phyloP scores from a whole-genome alignment of 2,888 invertebrate genomes.

The Lasiommata megera region DNA sequence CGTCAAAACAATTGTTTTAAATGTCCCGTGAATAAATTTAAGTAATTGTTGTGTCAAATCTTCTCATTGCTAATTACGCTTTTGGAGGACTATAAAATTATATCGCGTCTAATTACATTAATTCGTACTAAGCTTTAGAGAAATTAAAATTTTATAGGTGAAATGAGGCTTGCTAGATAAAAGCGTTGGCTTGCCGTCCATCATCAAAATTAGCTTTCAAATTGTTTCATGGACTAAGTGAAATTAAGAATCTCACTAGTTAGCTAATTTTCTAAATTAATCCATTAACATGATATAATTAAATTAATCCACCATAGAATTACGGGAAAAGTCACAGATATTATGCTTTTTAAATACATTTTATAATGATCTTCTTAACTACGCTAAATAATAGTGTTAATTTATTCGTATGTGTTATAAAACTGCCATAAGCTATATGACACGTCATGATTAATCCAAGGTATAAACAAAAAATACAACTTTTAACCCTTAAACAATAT shows the following conservation, averaged over 20 bases:
- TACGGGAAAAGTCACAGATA: too few species aligned
- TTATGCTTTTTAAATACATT: too few species aligned
- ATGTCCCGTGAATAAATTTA: conserved; percentile 37
- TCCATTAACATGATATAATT: neutral
- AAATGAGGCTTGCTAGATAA: conserved; percentile 67
- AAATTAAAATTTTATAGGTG: conserved; percentile 68
- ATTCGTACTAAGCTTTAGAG: conserved; percentile 61
- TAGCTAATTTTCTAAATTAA: neutral
- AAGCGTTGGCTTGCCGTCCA: conserved; percentile 63
- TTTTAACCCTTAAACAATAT: too few species aligned
- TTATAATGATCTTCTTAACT: too few species aligned
- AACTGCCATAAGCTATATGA: too few species aligned
- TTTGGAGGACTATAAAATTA: conserved; percentile 61
- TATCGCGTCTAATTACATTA: conserved; percentile 64
- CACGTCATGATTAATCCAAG: too few species aligned
- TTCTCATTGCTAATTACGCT: conserved; percentile 49
- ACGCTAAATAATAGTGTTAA: too few species aligned
- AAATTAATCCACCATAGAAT: too few species aligned
- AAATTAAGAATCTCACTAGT: neutral
- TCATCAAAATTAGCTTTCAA: conserved; percentile 41
- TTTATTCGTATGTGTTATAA: too few species aligned
- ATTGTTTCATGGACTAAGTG: conserved; percentile 14
- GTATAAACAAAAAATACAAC: too few species aligned
- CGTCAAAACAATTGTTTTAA: conserved; percentile 53
- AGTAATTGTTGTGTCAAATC: conserved; percentile 40